Percentiles rank a stretch among this genome's conserved stretches.
Conservation (phyloP, 2,797 vertebrate species). For the Toxotes lorentzi region DNA sequence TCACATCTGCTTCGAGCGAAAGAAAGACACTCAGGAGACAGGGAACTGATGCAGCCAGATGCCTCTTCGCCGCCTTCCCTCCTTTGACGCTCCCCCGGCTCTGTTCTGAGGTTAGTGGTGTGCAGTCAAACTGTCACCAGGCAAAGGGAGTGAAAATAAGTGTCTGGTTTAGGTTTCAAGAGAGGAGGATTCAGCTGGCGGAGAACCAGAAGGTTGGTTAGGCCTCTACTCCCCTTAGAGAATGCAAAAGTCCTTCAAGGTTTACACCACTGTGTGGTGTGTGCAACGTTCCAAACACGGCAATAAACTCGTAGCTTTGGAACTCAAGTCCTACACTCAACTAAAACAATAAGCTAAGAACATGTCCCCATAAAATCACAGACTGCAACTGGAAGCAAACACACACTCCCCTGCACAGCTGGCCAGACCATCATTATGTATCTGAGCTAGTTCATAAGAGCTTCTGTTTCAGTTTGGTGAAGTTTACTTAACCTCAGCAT, state of each 20-base stretch:
- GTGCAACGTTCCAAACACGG: constrained; percentile 30
- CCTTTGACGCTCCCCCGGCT: constrained; percentile 3
- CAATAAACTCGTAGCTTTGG: constrained; percentile 48
- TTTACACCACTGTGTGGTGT: constrained; percentile 19
- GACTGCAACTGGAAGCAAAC: not conserved
- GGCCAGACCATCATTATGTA: constrained; percentile 24
- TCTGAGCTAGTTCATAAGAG: constrained; percentile 36
- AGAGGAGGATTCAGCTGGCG: constrained; percentile 34
- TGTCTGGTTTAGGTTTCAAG: constrained; percentile 55
- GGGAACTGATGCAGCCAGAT: constrained; percentile 23
- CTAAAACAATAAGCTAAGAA: constrained; percentile 37
- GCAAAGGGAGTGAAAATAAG: constrained; percentile 47
- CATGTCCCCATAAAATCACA: constrained; percentile 17
- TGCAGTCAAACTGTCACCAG: constrained; percentile 54
- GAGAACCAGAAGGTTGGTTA: constrained; percentile 32
- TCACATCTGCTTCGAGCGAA: constrained; percentile 36
- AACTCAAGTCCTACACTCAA: constrained; percentile 11
- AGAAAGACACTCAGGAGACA: constrained; percentile 49
- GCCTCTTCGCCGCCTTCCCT: constrained; percentile 29
- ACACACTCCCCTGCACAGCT: constrained; percentile 35
- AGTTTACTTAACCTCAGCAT: constrained; percentile 30
- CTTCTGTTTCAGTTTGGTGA: constrained; percentile 28
- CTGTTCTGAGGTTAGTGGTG: constrained; percentile 43
- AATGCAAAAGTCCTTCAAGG: constrained; percentile 22
- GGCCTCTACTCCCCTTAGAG: constrained; percentile 15